Evolutionary conservation across 2,888 invertebrate genomes (phyloP), one percentile per base, ranked within the genome.

Genomic region (Drosophila atripex): DNA sequence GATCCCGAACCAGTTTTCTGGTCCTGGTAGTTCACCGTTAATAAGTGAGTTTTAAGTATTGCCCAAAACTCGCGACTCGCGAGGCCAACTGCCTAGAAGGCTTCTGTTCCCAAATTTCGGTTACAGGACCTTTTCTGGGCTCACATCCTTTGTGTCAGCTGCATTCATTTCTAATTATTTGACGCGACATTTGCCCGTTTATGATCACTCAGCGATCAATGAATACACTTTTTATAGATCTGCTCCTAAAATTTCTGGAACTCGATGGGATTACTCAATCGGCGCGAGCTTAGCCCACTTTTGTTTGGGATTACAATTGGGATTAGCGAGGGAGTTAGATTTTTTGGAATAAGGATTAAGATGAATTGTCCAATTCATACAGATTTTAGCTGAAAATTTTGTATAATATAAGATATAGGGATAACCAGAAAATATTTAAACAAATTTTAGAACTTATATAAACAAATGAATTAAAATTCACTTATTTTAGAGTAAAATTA

Each of bases 121-220:
- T 53, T 53, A 5, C 54, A 76, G 77, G 64, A 41, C 39, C 18
- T 9, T 9, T 59, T 71, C 53, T 60, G 46, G 53, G 61, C 51
- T 58, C 14, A 30, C 32, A 16, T 57, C 56, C 64, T 66, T 43
- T 84, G 53, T 50, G 55, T 52, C 77, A 77, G 53, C 73, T 76
- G 88, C 75, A 85, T 78, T 56, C 75, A 50, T 74, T 77, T 76
- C 65, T 58, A 85, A 88, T 79, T 74, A 79, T 79, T 71, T 77
- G 55, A 59, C 59, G 56, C 75, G 65, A 73, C 56, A 76, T 64
- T 57, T 39, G 21, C 23, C 9, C 43, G 41, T 69, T 73, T 73
- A 72, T 50, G 58, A 53, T 47, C 14, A 21, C 14, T 21, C 41
- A 59, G 25, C 59, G 53, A 74, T 84, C 76, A 88, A 84, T 84